Base-by-base conservation (phyloP, 2,888 invertebrate species). In the Lissocephala sabroskyi region DNA sequence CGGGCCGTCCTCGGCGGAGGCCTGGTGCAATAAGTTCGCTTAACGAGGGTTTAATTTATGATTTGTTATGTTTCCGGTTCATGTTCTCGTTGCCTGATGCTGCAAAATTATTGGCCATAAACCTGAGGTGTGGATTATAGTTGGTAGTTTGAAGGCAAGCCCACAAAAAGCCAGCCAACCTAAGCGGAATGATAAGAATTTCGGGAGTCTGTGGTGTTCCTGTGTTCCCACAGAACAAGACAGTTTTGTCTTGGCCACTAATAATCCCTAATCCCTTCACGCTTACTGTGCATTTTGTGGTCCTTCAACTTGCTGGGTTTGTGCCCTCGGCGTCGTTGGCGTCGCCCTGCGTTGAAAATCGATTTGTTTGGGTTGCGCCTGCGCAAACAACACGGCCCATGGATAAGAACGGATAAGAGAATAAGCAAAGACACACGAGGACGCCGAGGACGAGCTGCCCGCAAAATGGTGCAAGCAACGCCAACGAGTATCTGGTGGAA, bases 41-140 rank as follows among this genome's bases (percentile, higher is more conserved):
- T 82, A 82, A 81, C 82, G 82, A 82, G 80, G 76, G 79, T 81
- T 79, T 81, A 81, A 82, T 82, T 82, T 82, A 81, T 81, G 81
- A 81, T 81, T 81, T 81, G 82, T 82, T 81, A 79, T 80, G 80
- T 81, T 81, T 81, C 81, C 81, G 81, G 81, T 80, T 79, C 65
- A 68, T 78, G 73, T 79, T 74, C 61, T 57, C 57, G 49, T 54
- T 57, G 54, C 51, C 62, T 29, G 58, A 62, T 60, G 66, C 49
- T 56, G 49, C n/a, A 68, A 68, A 73, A 79, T 78, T 78, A 78
- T 78, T 71, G 62, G 56, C 73, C 62, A 73, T 76, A 76, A 76
- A 76, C 56, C 73, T 57, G 62, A 76, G 76, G 73, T 78, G 76
- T 75, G 71, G 73, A 71, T 75, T 75, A 77, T 77, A 60, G 68